Percentiles rank a stretch among this genome's conserved stretches.
Conservation (phyloP, 1,140 invertebrate genomes). For the Dysdera silvatica region DNA sequence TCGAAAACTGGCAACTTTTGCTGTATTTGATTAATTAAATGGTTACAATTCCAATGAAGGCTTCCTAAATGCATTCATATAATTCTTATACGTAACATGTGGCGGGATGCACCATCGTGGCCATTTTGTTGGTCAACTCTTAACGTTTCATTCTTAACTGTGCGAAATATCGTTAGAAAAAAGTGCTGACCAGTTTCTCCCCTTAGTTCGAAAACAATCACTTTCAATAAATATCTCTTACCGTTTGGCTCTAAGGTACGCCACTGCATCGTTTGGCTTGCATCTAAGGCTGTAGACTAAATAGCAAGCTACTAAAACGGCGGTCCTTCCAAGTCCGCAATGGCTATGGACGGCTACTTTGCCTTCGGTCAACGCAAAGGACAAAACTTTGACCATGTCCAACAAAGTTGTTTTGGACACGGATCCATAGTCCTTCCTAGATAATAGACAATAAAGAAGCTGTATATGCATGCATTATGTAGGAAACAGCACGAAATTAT, state of each 20-base stretch:
- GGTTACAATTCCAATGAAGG: too few relatives aligned
- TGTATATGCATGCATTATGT: not conserved
- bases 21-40: too few relatives aligned
- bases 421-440: slow-evolving; percentile 72
- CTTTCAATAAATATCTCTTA: slow-evolving; percentile 23
- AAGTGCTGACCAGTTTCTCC: too few relatives aligned
- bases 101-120: too few relatives aligned
- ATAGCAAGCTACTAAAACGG: slow-evolving; percentile 77
- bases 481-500: not conserved
- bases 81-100: too few relatives aligned
- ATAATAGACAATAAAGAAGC: not conserved
- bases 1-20: too few relatives aligned
- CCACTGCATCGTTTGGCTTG: slow-evolving; percentile 67
- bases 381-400: slow-evolving; percentile 80
- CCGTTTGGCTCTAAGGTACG: slow-evolving; percentile 65
- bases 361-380: slow-evolving; percentile 71
- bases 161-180: too few relatives aligned
- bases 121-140: too few relatives aligned
- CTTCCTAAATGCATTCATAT: too few relatives aligned
- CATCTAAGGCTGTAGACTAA: slow-evolving; percentile 69
- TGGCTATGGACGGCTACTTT: slow-evolving; percentile 83
- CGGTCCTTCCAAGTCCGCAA: slow-evolving; percentile 75
- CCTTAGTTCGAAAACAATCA: too few relatives aligned
- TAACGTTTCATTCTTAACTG: too few relatives aligned
- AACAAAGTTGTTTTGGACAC: slow-evolving; percentile 64